Conservation (phyloP, 2,113 vertebrate genomes). For the Acinonyx jubatus region DNA sequence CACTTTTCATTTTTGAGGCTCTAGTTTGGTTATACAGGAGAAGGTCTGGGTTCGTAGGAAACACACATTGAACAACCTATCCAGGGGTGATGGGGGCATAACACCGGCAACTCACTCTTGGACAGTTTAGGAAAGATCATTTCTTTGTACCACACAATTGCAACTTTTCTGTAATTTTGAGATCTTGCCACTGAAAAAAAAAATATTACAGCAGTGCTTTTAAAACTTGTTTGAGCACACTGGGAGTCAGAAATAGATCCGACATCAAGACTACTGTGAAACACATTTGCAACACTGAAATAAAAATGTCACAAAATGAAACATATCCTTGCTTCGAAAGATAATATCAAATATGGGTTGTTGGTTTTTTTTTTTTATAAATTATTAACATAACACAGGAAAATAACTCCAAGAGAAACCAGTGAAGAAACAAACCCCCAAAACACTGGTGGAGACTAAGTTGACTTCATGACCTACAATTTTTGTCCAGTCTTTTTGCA, state of each 20-base stretch:
- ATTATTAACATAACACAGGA: background rate
- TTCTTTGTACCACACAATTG: background rate
- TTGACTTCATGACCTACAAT: background rate
- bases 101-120: background rate
- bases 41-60: background rate
- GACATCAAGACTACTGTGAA: background rate
- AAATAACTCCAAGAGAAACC: background rate
- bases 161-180: constrained; percentile 9
- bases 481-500: background rate
- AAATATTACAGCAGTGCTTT: background rate
- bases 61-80: background rate
- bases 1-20: background rate
- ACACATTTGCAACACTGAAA: background rate
- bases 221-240: background rate
- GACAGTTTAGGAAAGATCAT: background rate
- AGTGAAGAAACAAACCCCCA: background rate
- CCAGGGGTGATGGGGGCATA: too few species aligned
- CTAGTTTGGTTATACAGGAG: background rate
- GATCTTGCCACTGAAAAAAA: background rate
- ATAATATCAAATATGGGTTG: background rate
- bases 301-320: background rate
- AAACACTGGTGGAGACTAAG: background rate
- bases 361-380: background rate
- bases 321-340: background rate
- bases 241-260: background rate